Conservation (phyloP, 2,113 vertebrate species). For the Proterorhinus semilunaris region DNA sequence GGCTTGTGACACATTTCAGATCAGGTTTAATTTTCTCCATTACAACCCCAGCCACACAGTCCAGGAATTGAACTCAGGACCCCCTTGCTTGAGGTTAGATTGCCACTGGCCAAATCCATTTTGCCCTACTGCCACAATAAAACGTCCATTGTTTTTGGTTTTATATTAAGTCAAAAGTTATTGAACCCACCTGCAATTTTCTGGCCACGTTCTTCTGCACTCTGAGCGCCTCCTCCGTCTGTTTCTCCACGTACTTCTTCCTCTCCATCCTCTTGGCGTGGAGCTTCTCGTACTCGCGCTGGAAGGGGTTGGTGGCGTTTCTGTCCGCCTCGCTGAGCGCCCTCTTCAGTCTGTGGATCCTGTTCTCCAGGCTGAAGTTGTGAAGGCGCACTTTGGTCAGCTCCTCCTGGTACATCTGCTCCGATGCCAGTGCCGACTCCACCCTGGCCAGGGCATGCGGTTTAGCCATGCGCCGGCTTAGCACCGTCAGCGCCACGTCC, state of each 20-base stretch:
- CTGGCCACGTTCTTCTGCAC: slow-evolving; percentile 71
- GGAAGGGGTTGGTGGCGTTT: slow-evolving; percentile 49
- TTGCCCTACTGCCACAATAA: too few relatives aligned
- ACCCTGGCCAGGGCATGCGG: slow-evolving; percentile 54
- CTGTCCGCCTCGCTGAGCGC: slow-evolving; percentile 60
- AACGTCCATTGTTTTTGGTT: too few relatives aligned
- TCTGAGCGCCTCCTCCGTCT: slow-evolving; percentile 71
- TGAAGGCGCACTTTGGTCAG: slow-evolving; percentile 63
- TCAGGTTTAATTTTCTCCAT: too few relatives aligned
- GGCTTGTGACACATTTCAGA: too few relatives aligned
- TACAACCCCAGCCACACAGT: too few relatives aligned
- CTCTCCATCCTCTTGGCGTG: slow-evolving; percentile 79
- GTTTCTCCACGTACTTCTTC: slow-evolving; percentile 64
- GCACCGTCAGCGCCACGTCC: slow-evolving; percentile 54
- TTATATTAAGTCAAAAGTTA: background rate
- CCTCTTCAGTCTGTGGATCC: slow-evolving; percentile 62
- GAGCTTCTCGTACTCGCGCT: slow-evolving; percentile 76
- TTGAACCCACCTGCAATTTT: slow-evolving; percentile 55
- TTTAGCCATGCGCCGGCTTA: slow-evolving; percentile 55
- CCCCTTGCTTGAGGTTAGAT: too few relatives aligned
- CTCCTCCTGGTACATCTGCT: slow-evolving; percentile 68
- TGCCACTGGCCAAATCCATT: too few relatives aligned
- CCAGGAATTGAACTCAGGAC: too few relatives aligned
- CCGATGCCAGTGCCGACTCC: slow-evolving; percentile 63
- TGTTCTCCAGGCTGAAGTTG: slow-evolving; percentile 78